Evolutionary conservation across 2,888 invertebrate species (phyloP).

Genomic region (Parelbella ahira): DNA sequence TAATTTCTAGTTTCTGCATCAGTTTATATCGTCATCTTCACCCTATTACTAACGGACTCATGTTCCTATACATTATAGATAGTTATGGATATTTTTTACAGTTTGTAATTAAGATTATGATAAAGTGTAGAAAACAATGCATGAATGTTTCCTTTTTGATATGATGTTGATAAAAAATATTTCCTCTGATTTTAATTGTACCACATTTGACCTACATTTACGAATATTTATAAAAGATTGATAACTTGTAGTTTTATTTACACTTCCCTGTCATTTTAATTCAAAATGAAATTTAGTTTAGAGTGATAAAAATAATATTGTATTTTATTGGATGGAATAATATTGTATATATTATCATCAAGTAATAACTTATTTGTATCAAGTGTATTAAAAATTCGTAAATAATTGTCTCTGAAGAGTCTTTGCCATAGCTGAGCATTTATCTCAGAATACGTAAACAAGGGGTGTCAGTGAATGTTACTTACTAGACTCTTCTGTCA

Average conservation of each 20-base stretch:
- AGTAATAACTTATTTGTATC: too few relatives aligned
- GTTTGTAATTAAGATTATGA: constrained; percentile 54
- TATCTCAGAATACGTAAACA: too few relatives aligned
- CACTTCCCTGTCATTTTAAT: constrained; percentile 2
- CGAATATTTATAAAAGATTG: constrained; percentile 80
- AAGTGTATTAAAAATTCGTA: too few relatives aligned
- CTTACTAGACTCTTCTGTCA: too few relatives aligned
- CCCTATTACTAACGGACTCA: constrained; percentile 44
- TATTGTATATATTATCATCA: too few relatives aligned
- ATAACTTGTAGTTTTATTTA: constrained; percentile 63
- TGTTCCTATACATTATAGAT: constrained; percentile 34
- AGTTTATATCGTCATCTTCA: constrained; percentile 33
- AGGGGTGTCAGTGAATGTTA: too few relatives aligned
- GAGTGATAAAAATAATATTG: too few relatives aligned
- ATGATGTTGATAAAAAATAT: constrained; percentile 75
- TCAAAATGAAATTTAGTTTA: too few relatives aligned
- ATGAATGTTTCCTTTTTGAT: constrained; percentile 75
- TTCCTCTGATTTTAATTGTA: constrained; percentile 79
- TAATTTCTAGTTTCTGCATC: constrained; percentile 10
- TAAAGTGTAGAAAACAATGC: constrained; percentile 79
- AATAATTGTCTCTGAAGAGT: too few relatives aligned
- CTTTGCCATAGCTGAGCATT: too few relatives aligned
- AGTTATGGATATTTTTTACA: constrained; percentile 57
- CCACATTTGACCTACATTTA: constrained; percentile 79
- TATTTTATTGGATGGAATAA: too few relatives aligned